Percentiles rank a stretch among this genome's conserved stretches.
These are phyloP conservation scores for Bergia puertoricense DNA, from an alignment of 92 coral and sea anemone genomes.

Conservation along the genomic window DNA sequence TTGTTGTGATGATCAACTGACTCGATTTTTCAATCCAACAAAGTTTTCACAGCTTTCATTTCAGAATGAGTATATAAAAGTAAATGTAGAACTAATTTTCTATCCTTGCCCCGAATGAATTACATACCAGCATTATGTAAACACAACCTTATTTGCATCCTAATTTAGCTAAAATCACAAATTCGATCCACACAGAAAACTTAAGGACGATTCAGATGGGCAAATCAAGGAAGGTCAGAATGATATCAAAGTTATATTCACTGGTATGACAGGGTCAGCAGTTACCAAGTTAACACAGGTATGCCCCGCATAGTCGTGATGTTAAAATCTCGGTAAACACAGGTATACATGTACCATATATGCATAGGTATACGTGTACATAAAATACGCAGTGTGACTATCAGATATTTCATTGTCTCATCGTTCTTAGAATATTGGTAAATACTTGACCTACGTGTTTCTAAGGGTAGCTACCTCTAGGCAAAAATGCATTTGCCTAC, in stretches of 20 bases:
- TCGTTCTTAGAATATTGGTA: too few species aligned
- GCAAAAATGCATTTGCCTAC: too few species aligned
- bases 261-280: slow-evolving; percentile 45
- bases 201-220: neutral
- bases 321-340: neutral
- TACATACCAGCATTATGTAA: neutral
- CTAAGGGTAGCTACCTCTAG: too few species aligned
- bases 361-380: too few species aligned
- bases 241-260: slow-evolving; percentile 16
- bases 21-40: too few species aligned
- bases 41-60: too few species aligned
- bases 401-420: too few species aligned
- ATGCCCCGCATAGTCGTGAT: neutral
- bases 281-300: slow-evolving; percentile 42
- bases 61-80: too few species aligned
- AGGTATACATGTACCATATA: neutral
- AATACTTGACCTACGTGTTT: too few species aligned
- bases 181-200: slow-evolving; percentile 13
- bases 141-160: neutral
- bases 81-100: neutral
- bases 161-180: neutral
- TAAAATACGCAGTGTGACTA: too few species aligned
- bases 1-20: too few species aligned
- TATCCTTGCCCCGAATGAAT: neutral
- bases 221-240: neutral